Evolutionary conservation across 2,113 vertebrate genomes (phyloP).

Genomic region (Orthonyx spaldingii): DNA sequence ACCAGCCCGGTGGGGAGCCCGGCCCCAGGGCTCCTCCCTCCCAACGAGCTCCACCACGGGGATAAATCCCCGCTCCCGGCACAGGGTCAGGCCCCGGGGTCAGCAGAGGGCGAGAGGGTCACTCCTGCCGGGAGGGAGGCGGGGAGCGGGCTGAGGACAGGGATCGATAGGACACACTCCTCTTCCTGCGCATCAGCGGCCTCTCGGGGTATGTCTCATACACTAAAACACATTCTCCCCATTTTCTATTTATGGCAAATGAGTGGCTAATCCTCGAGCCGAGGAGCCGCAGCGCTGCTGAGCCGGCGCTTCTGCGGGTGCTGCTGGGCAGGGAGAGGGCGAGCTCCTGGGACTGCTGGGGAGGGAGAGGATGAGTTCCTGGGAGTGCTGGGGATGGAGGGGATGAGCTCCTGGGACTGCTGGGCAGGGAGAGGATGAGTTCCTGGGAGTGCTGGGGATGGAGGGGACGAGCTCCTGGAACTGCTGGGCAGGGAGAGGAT

Average conservation of each 20-base stretch:
- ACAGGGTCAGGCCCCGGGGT: too few relatives aligned
- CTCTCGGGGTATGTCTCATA: background rate
- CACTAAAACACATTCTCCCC: background rate
- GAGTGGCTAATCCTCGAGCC: background rate
- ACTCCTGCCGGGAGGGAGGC: background rate
- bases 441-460: background rate
- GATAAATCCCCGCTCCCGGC: background rate
- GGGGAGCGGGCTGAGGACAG: background rate
- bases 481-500: background rate
- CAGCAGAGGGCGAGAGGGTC: background rate
- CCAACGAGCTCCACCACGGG: rapidly evolving
- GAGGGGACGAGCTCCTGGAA: too few relatives aligned
- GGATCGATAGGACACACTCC: background rate
- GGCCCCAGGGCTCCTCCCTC: background rate
- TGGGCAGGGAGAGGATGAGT: background rate
- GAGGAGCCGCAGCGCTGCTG: background rate
- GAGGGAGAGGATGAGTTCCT: background rate
- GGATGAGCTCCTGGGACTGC: background rate
- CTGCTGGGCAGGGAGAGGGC: background rate
- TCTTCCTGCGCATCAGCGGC: background rate
- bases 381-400: background rate
- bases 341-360: background rate
- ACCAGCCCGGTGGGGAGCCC: background rate
- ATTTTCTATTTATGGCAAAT: slow-evolving; percentile 19
- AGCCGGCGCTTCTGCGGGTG: background rate